A percentile compares a stretch with the other conserved stretches of the same genome.
phyloP scores from a whole-genome alignment of 2,888 invertebrate species.

The Hyposoter dolosus region DNA sequence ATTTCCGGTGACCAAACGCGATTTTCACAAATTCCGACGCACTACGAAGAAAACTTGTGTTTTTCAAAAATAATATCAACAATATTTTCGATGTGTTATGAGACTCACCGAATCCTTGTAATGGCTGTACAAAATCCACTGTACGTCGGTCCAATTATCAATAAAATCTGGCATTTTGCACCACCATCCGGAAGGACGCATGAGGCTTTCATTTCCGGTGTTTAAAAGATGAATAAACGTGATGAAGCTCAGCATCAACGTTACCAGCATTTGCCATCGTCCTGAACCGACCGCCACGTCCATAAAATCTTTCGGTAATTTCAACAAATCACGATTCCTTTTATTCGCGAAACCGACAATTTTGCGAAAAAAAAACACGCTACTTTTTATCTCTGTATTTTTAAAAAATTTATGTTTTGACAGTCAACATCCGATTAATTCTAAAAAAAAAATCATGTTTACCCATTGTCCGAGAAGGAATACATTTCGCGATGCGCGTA shows the following conservation, averaged over 20 bases:
- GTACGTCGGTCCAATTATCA: conserved; percentile 67
- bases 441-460: not conserved
- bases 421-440: not conserved
- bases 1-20: conserved; percentile 65
- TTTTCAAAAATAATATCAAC: not conserved
- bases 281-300: conserved; percentile 68
- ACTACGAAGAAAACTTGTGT: conserved; percentile 37
- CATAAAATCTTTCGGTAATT: conserved; percentile 67
- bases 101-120: conserved; percentile 61
- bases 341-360: not conserved
- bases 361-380: not conserved
- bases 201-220: conserved; percentile 67
- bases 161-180: conserved; percentile 70
- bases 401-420: not conserved
- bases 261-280: conserved; percentile 70
- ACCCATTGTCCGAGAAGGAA: conserved; percentile 47
- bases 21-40: conserved; percentile 64
- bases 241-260: conserved; percentile 63
- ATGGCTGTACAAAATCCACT: conserved; percentile 73
- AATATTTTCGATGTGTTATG: not conserved
- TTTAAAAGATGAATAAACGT: conserved; percentile 69
- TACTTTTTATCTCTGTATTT: not conserved
- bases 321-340: conserved; percentile 61
- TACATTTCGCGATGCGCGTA: conserved; percentile 28
- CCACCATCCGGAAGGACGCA: conserved; percentile 71